Percentiles rank a stretch among this genome's conserved stretches.
phyloP scores from a whole-genome alignment of 2,797 vertebrate genomes.

The Alcedo quadribrachys region DNA sequence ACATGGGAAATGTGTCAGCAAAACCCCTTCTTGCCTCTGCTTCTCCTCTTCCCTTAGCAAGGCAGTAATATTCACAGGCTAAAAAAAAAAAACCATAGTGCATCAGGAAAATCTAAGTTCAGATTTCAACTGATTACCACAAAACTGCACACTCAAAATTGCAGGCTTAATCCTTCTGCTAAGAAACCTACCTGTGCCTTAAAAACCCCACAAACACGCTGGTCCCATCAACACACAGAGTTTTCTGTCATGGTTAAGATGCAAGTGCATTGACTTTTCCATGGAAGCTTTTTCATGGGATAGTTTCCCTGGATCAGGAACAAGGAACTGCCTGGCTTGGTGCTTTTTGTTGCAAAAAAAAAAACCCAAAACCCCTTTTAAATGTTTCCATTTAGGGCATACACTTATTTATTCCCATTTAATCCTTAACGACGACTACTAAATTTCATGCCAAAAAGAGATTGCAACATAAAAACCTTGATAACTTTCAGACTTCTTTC shows the following conservation, averaged over 20 bases:
- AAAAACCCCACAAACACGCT: neutral
- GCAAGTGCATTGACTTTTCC: neutral
- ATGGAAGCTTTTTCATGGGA: neutral
- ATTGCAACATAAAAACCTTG: neutral
- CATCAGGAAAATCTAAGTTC: neutral
- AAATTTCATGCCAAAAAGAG: neutral
- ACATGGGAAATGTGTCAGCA: neutral
- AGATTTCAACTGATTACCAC: neutral
- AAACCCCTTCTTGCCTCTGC: neutral
- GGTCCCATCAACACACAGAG: neutral
- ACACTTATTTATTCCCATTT: neutral
- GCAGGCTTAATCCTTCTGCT: neutral
- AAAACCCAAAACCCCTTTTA: too few species aligned
- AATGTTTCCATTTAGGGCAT: neutral
- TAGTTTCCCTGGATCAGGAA: neutral
- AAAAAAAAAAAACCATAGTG: neutral
- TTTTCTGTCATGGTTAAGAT: neutral
- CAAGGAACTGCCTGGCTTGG: neutral
- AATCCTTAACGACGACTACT: neutral
- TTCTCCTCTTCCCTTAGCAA: neutral
- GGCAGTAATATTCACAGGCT: neutral
- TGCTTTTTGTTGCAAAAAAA: neutral
- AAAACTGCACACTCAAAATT: neutral
- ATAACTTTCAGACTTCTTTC: neutral
- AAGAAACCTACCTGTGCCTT: neutral